Evolutionary conservation across 2,888 invertebrate species (phyloP), one percentile per base, ranked within the genome.

Genomic region (Orthosia incerta): DNA sequence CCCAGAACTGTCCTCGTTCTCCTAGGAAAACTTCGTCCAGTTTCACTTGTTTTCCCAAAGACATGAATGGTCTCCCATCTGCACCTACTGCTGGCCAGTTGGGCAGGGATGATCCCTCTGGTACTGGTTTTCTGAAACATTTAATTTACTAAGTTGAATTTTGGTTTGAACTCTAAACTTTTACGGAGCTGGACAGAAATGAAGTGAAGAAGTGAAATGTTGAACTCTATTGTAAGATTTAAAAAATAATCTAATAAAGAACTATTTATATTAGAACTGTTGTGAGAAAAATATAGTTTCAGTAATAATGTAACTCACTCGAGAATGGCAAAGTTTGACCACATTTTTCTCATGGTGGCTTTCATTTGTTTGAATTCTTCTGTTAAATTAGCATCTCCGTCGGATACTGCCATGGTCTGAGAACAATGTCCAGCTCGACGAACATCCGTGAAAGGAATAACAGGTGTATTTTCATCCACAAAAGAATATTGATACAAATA

Each of bases 401-500:
- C 86, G 5, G 79, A 51, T 5, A 90, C 74, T 7, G 86, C 86
- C 0, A 26, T 13, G 0, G 85, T 68, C 79, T 93, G 92, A n/a
- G 86, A 79, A 63, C 91, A 88, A 71, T 93, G 93, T 4, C 31
- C 50, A 4, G 91, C 90, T 11, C 91, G 91, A 20, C 84, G 79
- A 7, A 87, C 73, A 9, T 87, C 74, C 16, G 88, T 89, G 20
- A 90, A 61, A 4, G 88, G 88, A 39, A 91, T 71, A 0, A 79
- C 45, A 7, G 87, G 85, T 15, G 79, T 86, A 50, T 87, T 73
- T 2, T 88, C 81, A 71, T 91, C 89, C 13, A 85, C 80, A 78
- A 89, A 92, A 4, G 89, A 87, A 80, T 90, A 92, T 69, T 91
- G 86, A 73, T 91, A 92, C 20, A 92, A 79, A 76, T 89, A 92